phyloP scores from a whole-genome alignment of 2,797 vertebrate genomes.

The Avahi laniger region DNA sequence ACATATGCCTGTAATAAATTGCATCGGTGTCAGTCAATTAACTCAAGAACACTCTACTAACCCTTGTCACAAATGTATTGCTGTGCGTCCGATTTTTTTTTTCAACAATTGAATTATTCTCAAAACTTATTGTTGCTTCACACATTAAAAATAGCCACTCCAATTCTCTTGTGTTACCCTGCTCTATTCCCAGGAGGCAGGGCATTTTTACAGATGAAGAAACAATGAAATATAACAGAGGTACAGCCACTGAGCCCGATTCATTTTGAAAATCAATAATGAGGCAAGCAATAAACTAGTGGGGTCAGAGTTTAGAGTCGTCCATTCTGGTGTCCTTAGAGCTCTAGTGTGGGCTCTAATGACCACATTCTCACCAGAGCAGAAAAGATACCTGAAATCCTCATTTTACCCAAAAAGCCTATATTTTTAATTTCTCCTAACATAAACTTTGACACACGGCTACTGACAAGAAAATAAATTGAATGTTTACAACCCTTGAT shows the following conservation, averaged over 20 bases:
- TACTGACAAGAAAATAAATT: constrained; percentile 22
- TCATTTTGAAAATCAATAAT: constrained; percentile 67
- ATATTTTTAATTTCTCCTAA: neutral
- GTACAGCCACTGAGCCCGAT: constrained; percentile 36
- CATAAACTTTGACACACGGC: constrained; percentile 17
- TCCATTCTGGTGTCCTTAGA: neutral
- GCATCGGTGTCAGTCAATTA: constrained; percentile 45
- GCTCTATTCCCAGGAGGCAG: constrained; percentile 44
- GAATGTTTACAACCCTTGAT: neutral
- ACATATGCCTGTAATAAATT: constrained; percentile 13
- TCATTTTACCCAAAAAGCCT: neutral
- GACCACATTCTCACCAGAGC: constrained; percentile 10
- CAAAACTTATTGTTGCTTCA: constrained; percentile 62
- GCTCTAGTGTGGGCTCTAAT: neutral
- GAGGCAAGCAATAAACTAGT: constrained; percentile 27
- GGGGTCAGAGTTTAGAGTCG: neutral
- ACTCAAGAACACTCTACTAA: constrained; percentile 45
- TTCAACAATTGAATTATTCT: constrained; percentile 63
- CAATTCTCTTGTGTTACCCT: constrained; percentile 41
- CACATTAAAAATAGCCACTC: constrained; percentile 63
- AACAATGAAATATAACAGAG: constrained; percentile 48
- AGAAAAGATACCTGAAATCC: neutral
- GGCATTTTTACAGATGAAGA: constrained; percentile 52
- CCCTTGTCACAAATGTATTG: constrained; percentile 56
- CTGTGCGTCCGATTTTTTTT: constrained; percentile 61